Evolutionary conservation across 2,888 invertebrate species (phyloP), one percentile per base, ranked within the genome.

Genomic region (Cepaea hortensis): DNA sequence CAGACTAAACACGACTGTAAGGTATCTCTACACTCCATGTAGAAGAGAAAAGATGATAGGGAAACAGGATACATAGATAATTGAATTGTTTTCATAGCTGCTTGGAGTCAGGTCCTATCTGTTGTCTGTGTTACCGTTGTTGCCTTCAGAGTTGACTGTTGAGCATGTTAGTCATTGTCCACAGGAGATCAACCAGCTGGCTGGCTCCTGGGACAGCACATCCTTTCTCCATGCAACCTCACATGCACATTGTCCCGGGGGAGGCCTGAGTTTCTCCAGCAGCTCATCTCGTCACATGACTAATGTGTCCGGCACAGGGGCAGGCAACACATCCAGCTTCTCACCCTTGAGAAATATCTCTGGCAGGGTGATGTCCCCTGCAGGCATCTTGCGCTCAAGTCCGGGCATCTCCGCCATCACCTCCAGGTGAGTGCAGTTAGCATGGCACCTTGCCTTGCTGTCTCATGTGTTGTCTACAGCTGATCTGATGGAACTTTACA

Each of bases 361-460:
- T 11, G 93, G 93, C 68, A 89, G 93, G 48, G 89, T 94, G n/a
- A 92, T 92, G 85, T 94, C 94, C 6, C 94, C 94, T 11, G 88
- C 89, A 13, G 87, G 88, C 9, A 77, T 87, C 5, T 89, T 91
- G 18, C 88, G 90, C 48, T 91, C 91, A 48, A 91, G 91, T 87
- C 91, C 91, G 0, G 79, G 81, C 70, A 15, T 86, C 61, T 68
- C 77, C 13, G 90, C 90, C 35, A 91, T 91, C 90, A 90, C 92
- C 35, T 62, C 79, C 18, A 80, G 72, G 85, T 80, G 48, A 79
- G 77, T 79, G n/a, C 3, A n/a, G 23, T 23, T 9, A 23, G 72
- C 23, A 11, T 55, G 55, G 55, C 2, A 9, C 7, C 6, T 55
- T 55, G 55, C 11, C 7, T 55, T 55, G 55, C 55, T 55, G 6